A percentile compares a stretch with the other conserved stretches of the same genome.
Conservation (phyloP, 2,888 invertebrate genomes). For the Panzeria rudis region DNA sequence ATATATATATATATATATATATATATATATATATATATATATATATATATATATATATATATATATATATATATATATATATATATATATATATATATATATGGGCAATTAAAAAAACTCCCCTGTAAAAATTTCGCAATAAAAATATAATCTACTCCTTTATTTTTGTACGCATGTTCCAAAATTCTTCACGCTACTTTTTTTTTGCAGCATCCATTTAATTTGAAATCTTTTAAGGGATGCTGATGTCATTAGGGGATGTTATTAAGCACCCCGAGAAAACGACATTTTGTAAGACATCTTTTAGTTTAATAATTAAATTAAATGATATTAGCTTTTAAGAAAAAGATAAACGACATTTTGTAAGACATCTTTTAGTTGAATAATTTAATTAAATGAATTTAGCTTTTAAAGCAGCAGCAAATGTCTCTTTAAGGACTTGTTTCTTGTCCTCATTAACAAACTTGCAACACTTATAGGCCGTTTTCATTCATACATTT, state of each 20-base stretch:
- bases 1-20: too few species aligned
- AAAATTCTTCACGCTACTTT: background rate
- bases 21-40: too few species aligned
- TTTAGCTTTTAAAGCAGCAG: background rate
- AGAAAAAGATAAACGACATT: too few species aligned
- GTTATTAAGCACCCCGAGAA: background rate
- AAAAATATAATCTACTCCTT: background rate
- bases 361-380: background rate
- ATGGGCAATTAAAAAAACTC: background rate
- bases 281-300: background rate
- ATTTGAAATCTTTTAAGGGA: slow-evolving; percentile 9
- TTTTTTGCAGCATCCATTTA: slow-evolving; percentile 45
- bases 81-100: too few species aligned
- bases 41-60: too few species aligned
- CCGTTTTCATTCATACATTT: background rate
- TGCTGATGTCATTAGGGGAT: slow-evolving; percentile 35
- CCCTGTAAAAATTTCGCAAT: background rate
- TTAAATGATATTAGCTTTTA: background rate
- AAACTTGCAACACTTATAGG: slow-evolving; percentile 13
- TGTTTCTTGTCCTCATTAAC: background rate
- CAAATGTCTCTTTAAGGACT: slow-evolving; percentile 2
- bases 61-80: too few species aligned
- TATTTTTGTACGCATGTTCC: slow-evolving; percentile 30
- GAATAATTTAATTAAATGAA: background rate
- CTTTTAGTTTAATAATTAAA: background rate